Evolutionary conservation across 1,140 invertebrate genomes (phyloP).

Genomic region (Dicyema japonicum): DNA sequence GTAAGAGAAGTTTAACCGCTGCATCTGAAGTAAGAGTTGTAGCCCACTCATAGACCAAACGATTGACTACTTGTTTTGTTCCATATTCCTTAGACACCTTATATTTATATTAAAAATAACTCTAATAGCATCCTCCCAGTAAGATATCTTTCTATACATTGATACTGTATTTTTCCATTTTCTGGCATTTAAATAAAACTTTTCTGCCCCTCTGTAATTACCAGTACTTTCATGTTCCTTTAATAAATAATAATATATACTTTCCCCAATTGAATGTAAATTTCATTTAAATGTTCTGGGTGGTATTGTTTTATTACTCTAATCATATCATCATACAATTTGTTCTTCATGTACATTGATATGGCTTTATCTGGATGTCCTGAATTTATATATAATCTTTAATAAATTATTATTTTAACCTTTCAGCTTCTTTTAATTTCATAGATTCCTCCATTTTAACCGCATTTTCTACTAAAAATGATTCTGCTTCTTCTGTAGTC

Average conservation of each 20-base stretch:
- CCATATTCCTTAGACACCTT: constrained; percentile 47
- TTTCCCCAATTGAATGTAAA: constrained; percentile 47
- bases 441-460: background rate
- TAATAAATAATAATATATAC: constrained; percentile 7
- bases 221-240: constrained; percentile 44
- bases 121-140: constrained; percentile 65
- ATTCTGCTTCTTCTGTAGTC: constrained; percentile 4
- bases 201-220: constrained; percentile 52
- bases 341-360: constrained; percentile 57
- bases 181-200: constrained; percentile 44
- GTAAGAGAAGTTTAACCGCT: constrained; percentile 45
- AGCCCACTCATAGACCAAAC: constrained; percentile 69
- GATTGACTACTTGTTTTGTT: constrained; percentile 38
- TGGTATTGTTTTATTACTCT: constrained; percentile 50
- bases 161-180: constrained; percentile 53
- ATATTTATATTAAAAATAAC: constrained; percentile 13
- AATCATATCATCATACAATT: constrained; percentile 41
- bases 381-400: constrained; percentile 41
- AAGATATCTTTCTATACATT: constrained; percentile 44
- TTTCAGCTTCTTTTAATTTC: constrained; percentile 1
- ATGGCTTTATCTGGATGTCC: constrained; percentile 61
- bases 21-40: constrained; percentile 52
- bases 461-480: constrained; percentile 1
- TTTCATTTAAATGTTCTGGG: constrained; percentile 44
- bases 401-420: constrained; percentile 1